These are phyloP conservation scores for Eupithecia subfuscata DNA, from an alignment of 2,888 invertebrate species.

Conservation along the genomic window DNA sequence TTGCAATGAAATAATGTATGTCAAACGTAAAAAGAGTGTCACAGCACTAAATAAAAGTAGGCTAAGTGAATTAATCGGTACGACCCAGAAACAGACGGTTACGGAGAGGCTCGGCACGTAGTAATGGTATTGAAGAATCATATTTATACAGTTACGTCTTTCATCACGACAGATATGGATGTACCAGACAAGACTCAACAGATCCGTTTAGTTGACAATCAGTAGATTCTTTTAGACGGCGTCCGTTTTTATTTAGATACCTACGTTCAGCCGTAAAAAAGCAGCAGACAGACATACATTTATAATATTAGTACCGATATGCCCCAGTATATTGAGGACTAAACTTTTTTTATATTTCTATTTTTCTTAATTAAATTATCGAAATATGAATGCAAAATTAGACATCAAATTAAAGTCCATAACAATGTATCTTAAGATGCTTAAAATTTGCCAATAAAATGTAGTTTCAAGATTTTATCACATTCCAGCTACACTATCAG, in stretches of 20 bases:
- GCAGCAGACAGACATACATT: neutral
- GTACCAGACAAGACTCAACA: conserved; percentile 5
- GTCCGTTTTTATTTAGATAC: neutral
- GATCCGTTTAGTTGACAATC: neutral
- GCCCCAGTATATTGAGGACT: neutral
- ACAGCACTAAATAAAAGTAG: conserved; percentile 79
- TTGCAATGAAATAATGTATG: conserved; percentile 71
- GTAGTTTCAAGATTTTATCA: conserved; percentile 1
- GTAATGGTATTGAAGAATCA: conserved; percentile 44
- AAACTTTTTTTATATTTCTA: neutral
- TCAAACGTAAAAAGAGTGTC: conserved; percentile 76
- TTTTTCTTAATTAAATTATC: neutral
- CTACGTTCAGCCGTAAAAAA: neutral
- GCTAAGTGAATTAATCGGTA: conserved; percentile 79
- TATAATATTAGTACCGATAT: neutral
- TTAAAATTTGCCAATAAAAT: neutral
- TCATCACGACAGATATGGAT: neutral
- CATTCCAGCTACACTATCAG: neutral
- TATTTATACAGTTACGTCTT: conserved; percentile 21
- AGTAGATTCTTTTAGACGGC: neutral
- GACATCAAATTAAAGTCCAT: neutral
- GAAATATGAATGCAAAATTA: neutral
- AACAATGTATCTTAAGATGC: neutral
- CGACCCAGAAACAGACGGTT: conserved; percentile 76
- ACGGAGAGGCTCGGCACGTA: conserved; percentile 49